A percentile compares a stretch with the other conserved stretches of the same genome.
Conservation (phyloP, 2,888 invertebrate species). For the Ornithoptera priamus region DNA sequence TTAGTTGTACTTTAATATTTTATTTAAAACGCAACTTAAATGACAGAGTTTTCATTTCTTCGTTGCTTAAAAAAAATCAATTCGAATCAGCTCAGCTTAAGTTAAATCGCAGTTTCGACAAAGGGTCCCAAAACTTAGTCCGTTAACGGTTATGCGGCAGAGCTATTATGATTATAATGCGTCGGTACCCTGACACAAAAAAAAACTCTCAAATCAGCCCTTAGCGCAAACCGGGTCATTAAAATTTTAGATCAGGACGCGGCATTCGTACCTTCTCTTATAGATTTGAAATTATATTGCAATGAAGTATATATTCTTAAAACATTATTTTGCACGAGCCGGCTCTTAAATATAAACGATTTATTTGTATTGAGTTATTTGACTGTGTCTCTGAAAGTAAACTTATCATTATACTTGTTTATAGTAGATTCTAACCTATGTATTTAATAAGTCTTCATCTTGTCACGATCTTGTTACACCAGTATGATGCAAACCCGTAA, state of each 20-base stretch:
- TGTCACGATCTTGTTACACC: no score
- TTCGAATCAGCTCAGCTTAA: conserved; percentile 17
- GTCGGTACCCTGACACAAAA: conserved; percentile 63
- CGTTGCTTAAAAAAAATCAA: background rate
- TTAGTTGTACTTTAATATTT: no score
- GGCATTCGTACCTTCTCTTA: conserved; percentile 1
- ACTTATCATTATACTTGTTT: no score
- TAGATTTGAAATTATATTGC: background rate
- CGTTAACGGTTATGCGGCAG: conserved; percentile 77
- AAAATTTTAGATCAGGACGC: conserved; percentile 40
- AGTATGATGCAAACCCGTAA: background rate
- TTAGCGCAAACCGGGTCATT: conserved; percentile 54
- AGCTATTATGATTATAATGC: conserved; percentile 76
- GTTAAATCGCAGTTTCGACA: conserved; percentile 18
- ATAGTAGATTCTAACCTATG: no score
- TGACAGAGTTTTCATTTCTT: background rate
- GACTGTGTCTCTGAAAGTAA: background rate
- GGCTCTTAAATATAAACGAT: background rate
- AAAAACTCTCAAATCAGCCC: conserved; percentile 50
- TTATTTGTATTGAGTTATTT: no score
- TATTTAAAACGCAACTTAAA: background rate
- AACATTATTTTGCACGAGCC: conserved; percentile 37
- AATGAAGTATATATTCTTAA: conserved; percentile 22
- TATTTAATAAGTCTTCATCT: no score
- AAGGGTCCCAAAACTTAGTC: conserved; percentile 43